Base-by-base conservation (phyloP, 2,113 vertebrate species). In the Nasalis larvatus region DNA sequence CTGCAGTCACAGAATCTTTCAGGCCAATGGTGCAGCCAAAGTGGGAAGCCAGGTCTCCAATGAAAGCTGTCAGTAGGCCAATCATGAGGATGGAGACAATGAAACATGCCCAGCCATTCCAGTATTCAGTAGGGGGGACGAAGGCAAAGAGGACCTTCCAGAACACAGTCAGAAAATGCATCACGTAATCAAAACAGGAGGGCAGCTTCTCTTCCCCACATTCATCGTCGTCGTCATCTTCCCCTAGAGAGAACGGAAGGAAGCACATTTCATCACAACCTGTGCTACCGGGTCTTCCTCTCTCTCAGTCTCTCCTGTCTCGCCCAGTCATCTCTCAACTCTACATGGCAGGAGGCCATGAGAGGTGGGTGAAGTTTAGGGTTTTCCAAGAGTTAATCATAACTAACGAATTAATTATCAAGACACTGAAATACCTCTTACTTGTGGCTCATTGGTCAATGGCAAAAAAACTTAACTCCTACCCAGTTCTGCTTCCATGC, bases 131-230 rank as follows among this genome's bases (percentile, higher is more conserved):
- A 0, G 99, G 99, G 23, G 99, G 99, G n/a, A 99, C 99, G 4
- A 99, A 99, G 78, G 99, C 99, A 74, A 99, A 99, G 84, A 99
- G 98, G 85, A 99, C 98, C 98, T 99, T 99, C 99, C 99, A 99
- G 99, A 99, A 99, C 92, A 99, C 98, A 0, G 99, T 99, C 98
- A 99, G 99, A 98, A 99, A 99, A 98, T 99, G 99, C 99, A 99
- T 99, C 98, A 99, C 99, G 0, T 99, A 99, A 98, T 99, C 99
- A 0, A 99, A 99, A 94, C 99, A 99, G 81, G 99, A 99, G 16
- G 99, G 99, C 83, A 99, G 98, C 94, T 99, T 99, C 97, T 99
- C 99, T 90, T 99, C 99, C 7, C 99, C 99, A 87, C 99, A 99
- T 85, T 99, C 99, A 0, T 99, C 99, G 0, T 99, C 99, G 0